Evolutionary conservation across 2,113 vertebrate species (phyloP), one percentile per base, ranked within the genome.

Genomic region (Anarrhichthys ocellatus): DNA sequence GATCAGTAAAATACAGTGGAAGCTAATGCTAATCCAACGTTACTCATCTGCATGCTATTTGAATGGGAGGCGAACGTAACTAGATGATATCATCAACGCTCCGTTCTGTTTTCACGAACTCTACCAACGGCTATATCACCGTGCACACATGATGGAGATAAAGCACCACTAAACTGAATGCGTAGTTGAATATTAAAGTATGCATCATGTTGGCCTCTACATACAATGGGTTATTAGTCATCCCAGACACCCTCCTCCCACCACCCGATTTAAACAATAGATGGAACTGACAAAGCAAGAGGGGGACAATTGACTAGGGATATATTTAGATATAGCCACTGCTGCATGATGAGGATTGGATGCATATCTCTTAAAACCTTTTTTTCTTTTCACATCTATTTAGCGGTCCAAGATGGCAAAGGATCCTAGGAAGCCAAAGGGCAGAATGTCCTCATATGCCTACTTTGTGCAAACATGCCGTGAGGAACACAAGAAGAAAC

Each of bases 401-500:
- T 93, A 95, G 92, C 82, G 83, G 84, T 73, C 81, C 89, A 98
- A 96, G 93, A 99, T 99, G 98, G 97, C 91, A 68, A 98, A 97
- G 95, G 97, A 99, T 95, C 97, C 96, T 78, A 97, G 95, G 91
- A 99, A 98, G 94, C 97, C 97, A 1, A 95, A 96, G 94, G 98
- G 98, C 91, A 99, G 97, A 94, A 99, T 99, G 97, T 98, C 98
- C 95, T 98, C 97, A 0, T 99, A 99, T 63, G 97, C 97, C 81
- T 98, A 97, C 93, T 99, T 98, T 94, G 98, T 99, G 95, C 97
- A 99, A 94, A 98, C 97, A 38, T 98, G 97, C 84, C 92, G 97
- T 86, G 97, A 97, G 94, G 98, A 99, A 92, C 98, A 99, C 89
- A 99, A 99, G 96, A 99, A 99, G 95, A 99, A 99, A 90, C 97